These are phyloP conservation scores for Darevskia nairensis DNA, from an alignment of 2,797 vertebrate species.

Conservation along the genomic window DNA sequence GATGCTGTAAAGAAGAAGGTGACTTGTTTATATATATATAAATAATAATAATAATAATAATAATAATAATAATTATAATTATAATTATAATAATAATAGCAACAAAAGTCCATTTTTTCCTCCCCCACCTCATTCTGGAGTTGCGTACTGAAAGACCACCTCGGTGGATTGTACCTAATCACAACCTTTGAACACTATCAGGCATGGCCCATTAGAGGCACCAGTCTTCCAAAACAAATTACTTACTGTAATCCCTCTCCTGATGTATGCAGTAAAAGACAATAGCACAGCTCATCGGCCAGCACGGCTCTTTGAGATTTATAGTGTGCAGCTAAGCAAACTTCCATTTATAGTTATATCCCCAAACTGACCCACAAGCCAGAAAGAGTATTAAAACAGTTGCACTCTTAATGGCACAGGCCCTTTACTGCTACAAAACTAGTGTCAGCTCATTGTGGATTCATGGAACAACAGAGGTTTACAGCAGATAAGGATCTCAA, in stretches of 20 bases:
- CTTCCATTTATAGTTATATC: conserved; percentile 72
- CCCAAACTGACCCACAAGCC: conserved; percentile 72
- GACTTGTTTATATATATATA: conserved; percentile 31
- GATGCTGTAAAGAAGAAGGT: conserved; percentile 59
- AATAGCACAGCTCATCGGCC: conserved; percentile 53
- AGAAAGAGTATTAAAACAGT: conserved; percentile 52
- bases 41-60: no score
- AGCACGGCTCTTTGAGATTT: conserved; percentile 74
- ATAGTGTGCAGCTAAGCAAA: conserved; percentile 79
- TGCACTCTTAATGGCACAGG: conserved; percentile 25
- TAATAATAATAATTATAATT: no score
- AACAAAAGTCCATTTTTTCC: conserved; percentile 57
- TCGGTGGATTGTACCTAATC: conserved; percentile 71
- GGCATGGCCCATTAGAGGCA: conserved; percentile 70
- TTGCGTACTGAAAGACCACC: conserved; percentile 69
- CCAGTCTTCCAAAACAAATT: conserved; percentile 75
- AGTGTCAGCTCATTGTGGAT: fast-evolving
- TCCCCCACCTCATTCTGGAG: conserved; percentile 40
- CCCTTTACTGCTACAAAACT: conserved; percentile 9
- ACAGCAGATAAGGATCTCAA: conserved; percentile 4
- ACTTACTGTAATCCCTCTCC: conserved; percentile 66
- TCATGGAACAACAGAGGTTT: conserved; percentile 32
- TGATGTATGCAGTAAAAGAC: conserved; percentile 66
- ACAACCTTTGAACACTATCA: conserved; percentile 75
- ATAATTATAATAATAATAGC: no score